A percentile compares a stretch with the other conserved stretches of the same genome.
phyloP scores from a whole-genome alignment of 1,140 invertebrate species.

The Drosophila willistoni region DNA sequence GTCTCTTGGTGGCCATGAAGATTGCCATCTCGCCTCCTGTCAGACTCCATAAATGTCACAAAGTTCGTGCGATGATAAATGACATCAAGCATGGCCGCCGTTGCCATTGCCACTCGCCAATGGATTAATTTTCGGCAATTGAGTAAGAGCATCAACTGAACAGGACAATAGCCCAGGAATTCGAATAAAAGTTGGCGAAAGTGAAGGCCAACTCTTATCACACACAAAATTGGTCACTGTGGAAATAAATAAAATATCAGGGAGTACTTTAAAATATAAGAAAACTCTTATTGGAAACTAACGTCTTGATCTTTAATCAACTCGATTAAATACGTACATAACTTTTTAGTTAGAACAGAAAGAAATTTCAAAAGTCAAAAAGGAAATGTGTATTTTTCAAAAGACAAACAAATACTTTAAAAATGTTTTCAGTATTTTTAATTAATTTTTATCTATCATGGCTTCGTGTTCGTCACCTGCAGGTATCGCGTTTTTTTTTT shows the following conservation, averaged over 20 bases:
- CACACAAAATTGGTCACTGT: no score
- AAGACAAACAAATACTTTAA: constrained; percentile 12
- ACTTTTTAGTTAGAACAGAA: no score
- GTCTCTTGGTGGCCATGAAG: constrained; percentile 30
- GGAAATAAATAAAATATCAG: no score
- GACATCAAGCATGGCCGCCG: constrained; percentile 35
- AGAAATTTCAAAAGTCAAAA: no score
- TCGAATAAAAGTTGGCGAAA: not conserved
- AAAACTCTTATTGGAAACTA: no score
- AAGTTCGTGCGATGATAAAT: constrained; percentile 73
- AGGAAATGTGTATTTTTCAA: not conserved
- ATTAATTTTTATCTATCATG: constrained; percentile 68
- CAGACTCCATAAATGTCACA: constrained; percentile 70
- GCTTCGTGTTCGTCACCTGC: constrained; percentile 12
- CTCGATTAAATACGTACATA: no score
- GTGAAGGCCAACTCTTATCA: not conserved
- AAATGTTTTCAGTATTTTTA: constrained; percentile 41
- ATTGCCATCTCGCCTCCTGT: constrained; percentile 46
- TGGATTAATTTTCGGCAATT: constrained; percentile 39
- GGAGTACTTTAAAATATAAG: no score
- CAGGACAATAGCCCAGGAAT: not conserved
- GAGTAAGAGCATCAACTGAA: constrained; percentile 8
- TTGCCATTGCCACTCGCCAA: constrained; percentile 19
- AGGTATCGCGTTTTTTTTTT: constrained; percentile 42
- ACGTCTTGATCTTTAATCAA: no score